Evolutionary conservation across 1,140 invertebrate genomes (phyloP), one percentile per base, ranked within the genome.

Genomic region (Leguminivora glycinivorella): DNA sequence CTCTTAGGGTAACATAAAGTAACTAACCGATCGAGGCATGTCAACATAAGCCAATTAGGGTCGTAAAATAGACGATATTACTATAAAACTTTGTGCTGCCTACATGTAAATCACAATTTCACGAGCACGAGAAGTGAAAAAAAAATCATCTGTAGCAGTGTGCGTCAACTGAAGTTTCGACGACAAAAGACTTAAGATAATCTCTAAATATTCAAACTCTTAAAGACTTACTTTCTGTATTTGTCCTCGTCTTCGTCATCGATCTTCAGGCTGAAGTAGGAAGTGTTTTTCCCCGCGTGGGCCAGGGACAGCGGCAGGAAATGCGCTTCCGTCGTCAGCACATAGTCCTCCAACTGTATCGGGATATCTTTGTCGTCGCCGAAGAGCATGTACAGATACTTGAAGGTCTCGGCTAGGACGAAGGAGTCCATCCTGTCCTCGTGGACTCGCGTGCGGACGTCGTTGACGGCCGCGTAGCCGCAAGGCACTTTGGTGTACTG

Each of bases 381-480:
- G 89, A 99, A 99, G 69, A 99, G 91, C 80, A 99, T 93, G 90
- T 96, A 99, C 6, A 99, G 92, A 90, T 99, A 99, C 89, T 99
- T 99, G 76, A 99, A 97, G 2, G 98, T 99, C 92, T 99, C 98
- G 0, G 98, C 97, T 0, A 99, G 92, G 1, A 99, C 98, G 93
- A 98, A 99, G 0, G 98, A 99, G 85, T 99, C 98, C 98, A 99
- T 99, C 76, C 98, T 94, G 84, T 99, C 98, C 87, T 98, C 97
- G 79, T 97, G 97, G 63, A 95, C 94, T 29, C 96, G 94, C 1
- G 97, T 98, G 58, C 98, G 93, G 1, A 99, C 97, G 93, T 99
- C 98, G 82, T 98, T 98, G 5, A 99, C 97, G 22, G 98, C 98
- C 12, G 99, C 98, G 92, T 98, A 99, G 6, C 96, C 99, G 91